Evolutionary conservation across 1,140 invertebrate species (phyloP), one percentile per base, ranked within the genome.

Genomic region (Lucilia sericata): DNA sequence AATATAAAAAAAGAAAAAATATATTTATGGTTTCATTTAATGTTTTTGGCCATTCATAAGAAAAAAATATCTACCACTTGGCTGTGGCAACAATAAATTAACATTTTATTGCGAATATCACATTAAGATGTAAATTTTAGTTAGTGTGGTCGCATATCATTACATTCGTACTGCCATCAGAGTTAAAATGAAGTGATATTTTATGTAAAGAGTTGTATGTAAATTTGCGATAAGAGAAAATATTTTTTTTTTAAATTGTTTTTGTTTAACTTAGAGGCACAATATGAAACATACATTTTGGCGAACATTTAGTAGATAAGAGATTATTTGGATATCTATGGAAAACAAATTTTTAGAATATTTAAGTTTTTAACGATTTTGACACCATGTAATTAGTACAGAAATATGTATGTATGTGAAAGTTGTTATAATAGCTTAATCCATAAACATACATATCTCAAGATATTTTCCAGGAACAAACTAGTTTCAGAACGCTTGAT

Each of bases 101-200:
- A 19, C 65, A 70, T 70, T 70, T 70, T 70, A 70, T 70, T 70
- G 65, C 65, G 65, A 70, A 70, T 70, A 70, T 70, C 65, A 70
- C 65, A 70, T 70, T 21, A 70, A 70, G 65, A 21, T 70, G 65
- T 19, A 70, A 70, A 70, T 19, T 60, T 70, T 19, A 5, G 65
- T 70, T 19, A 21, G 65, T 70, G 65, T 70, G 65, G 65, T 70
- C 19, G 65, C n/a, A 2, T 19, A 21, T 70, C 65, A 25, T 4
- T 70, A 21, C 21, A 21, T 60, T 17, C 17, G 1, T 60, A 60
- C 14, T 60, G 55, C 65, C 65, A 70, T n/a, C 7, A 25, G 19
- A 25, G 65, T 70, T 17, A n/a, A 7, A 70, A 70, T 25, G 65
- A 70, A 21, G 65, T 21, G 65, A 25, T 70, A 70, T 21, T 70